These are phyloP conservation scores for Sebastes minor DNA, from an alignment of 2,797 vertebrate species.

Conservation along the genomic window DNA sequence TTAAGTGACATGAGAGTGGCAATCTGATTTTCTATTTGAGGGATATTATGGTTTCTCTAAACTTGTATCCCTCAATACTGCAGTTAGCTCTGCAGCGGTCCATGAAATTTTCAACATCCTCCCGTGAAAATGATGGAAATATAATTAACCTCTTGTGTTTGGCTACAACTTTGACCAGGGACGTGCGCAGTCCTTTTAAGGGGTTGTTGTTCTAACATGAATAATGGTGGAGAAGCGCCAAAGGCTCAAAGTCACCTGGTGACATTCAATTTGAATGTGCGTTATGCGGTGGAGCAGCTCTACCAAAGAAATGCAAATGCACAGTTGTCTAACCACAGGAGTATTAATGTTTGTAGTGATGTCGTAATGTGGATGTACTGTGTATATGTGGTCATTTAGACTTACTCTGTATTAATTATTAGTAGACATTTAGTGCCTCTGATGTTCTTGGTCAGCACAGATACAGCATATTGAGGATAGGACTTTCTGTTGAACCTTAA, in stretches of 20 bases:
- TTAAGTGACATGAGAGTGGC: slow-evolving; percentile 12
- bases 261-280: no score
- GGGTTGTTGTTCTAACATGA: no score
- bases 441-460: slow-evolving; percentile 23
- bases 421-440: slow-evolving; percentile 10
- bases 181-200: no score
- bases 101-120: slow-evolving; percentile 9
- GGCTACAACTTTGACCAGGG: no score
- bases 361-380: slow-evolving; percentile 20
- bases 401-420: slow-evolving; percentile 22
- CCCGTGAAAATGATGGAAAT: slow-evolving; percentile 3
- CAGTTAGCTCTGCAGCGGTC: slow-evolving; percentile 11
- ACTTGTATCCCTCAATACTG: neutral
- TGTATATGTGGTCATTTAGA: neutral
- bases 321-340: neutral
- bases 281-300: no score
- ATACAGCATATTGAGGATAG: slow-evolving; percentile 3
- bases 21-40: slow-evolving; percentile 17
- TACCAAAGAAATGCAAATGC: no score
- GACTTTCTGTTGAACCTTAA: slow-evolving; percentile 30
- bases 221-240: no score
- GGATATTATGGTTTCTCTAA: slow-evolving; percentile 25
- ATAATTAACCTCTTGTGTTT: no score
- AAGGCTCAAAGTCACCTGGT: no score
- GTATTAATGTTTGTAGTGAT: slow-evolving; percentile 19